Evolutionary conservation across 2,888 invertebrate genomes (phyloP).

Genomic region (Maniola hyperantus): DNA sequence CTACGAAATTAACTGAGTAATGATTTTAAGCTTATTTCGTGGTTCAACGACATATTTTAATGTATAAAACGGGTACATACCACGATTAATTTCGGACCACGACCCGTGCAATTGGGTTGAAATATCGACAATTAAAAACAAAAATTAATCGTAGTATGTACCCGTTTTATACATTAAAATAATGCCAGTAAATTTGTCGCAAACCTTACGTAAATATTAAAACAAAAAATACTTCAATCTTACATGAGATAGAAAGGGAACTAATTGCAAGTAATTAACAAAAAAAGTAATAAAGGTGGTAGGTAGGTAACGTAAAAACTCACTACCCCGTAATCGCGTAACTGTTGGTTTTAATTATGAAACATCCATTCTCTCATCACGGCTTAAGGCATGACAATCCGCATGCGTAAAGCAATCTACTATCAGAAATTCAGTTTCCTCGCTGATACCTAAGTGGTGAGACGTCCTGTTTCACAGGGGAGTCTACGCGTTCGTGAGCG

Average conservation of each 20-base stretch:
- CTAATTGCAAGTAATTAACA: conserved; percentile 21
- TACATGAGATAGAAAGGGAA: not conserved
- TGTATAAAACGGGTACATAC: no score
- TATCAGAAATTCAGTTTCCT: conserved; percentile 66
- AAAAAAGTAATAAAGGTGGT: conserved; percentile 26
- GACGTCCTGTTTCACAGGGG: conserved; percentile 51
- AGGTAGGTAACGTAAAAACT: conserved; percentile 27
- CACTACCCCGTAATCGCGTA: conserved; percentile 55
- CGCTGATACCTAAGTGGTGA: conserved; percentile 51
- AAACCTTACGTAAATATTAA: not conserved
- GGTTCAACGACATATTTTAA: no score
- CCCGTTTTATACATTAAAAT: no score
- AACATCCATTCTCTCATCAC: conserved; percentile 62
- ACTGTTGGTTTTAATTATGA: conserved; percentile 68
- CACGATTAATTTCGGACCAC: no score
- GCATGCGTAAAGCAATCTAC: conserved; percentile 73
- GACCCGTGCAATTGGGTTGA: no score
- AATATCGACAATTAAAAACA: no score
- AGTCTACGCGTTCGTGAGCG: conserved; percentile 48
- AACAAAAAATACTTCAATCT: not conserved
- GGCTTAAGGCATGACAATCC: conserved; percentile 62
- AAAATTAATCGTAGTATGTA: no score
- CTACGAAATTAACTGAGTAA: no score
- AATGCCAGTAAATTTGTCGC: no score
- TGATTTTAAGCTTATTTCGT: no score